Conservation (phyloP, 2,888 invertebrate species). For the Pelosia muscerda region DNA sequence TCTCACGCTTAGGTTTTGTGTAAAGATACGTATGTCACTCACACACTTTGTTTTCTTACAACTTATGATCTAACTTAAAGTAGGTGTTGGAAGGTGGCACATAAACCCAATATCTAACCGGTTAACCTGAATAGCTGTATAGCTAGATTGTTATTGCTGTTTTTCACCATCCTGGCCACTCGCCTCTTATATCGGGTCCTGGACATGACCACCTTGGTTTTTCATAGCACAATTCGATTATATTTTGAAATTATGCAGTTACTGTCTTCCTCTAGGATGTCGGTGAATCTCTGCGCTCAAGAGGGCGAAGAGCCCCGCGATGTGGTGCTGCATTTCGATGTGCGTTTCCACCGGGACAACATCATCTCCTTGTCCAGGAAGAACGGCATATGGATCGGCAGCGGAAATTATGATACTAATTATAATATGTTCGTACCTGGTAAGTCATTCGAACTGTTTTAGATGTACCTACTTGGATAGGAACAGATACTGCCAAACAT, state of each 20-base stretch:
- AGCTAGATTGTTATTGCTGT: too few species aligned
- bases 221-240: neutral
- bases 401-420: slow-evolving; percentile 82
- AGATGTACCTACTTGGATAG: neutral
- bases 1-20: too few species aligned
- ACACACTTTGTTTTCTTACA: too few species aligned
- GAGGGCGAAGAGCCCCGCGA: slow-evolving; percentile 81
- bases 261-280: slow-evolving; percentile 68
- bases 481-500: neutral
- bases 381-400: slow-evolving; percentile 83
- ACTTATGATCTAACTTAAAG: too few species aligned
- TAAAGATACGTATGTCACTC: too few species aligned
- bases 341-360: slow-evolving; percentile 80
- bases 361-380: slow-evolving; percentile 80
- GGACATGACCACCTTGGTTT: neutral
- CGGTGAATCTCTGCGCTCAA: slow-evolving; percentile 80
- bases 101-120: too few species aligned
- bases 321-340: slow-evolving; percentile 82
- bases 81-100: too few species aligned
- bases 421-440: slow-evolving; percentile 85
- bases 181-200: too few species aligned
- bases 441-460: slow-evolving; percentile 44
- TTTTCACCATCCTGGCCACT: too few species aligned
- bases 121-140: too few species aligned
- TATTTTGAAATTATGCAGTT: neutral